Conservation (phyloP, 2,888 invertebrate species). For the Spisula subtruncata region DNA sequence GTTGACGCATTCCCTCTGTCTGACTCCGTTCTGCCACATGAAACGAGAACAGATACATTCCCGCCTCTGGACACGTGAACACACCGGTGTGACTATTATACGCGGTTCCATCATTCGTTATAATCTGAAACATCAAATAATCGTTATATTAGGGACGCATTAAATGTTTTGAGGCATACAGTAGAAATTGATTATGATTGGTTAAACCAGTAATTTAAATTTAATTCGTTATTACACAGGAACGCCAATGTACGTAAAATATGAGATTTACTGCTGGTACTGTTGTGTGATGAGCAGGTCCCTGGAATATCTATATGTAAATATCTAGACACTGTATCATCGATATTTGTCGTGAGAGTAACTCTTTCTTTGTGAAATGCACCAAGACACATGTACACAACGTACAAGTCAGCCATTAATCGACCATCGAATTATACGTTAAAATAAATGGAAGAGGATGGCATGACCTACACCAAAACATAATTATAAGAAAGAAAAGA, state of each 20-base stretch:
- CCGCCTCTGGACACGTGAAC: constrained; percentile 37
- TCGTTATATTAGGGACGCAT: not conserved
- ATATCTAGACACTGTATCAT: too few relatives aligned
- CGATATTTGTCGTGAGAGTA: too few relatives aligned
- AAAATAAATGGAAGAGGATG: not conserved
- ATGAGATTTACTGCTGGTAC: too few relatives aligned
- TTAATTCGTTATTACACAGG: too few relatives aligned
- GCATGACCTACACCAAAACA: not conserved
- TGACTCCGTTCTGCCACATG: constrained; percentile 21
- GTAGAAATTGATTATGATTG: not conserved
- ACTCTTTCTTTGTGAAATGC: too few relatives aligned
- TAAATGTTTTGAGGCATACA: not conserved
- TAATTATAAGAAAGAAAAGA: not conserved
- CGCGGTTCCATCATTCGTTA: constrained; percentile 37
- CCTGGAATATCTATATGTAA: too few relatives aligned
- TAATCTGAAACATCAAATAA: constrained; percentile 54
- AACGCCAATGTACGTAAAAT: too few relatives aligned
- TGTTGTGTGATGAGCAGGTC: too few relatives aligned
- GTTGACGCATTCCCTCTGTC: too few relatives aligned
- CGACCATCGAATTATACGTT: not conserved
- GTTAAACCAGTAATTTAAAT: not conserved
- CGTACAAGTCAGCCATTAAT: not conserved
- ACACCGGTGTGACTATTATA: constrained; percentile 40
- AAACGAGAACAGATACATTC: constrained; percentile 35
- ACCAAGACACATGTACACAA: too few relatives aligned